Conservation (phyloP, 2,113 vertebrate species). For the Calidris pygmaea region DNA sequence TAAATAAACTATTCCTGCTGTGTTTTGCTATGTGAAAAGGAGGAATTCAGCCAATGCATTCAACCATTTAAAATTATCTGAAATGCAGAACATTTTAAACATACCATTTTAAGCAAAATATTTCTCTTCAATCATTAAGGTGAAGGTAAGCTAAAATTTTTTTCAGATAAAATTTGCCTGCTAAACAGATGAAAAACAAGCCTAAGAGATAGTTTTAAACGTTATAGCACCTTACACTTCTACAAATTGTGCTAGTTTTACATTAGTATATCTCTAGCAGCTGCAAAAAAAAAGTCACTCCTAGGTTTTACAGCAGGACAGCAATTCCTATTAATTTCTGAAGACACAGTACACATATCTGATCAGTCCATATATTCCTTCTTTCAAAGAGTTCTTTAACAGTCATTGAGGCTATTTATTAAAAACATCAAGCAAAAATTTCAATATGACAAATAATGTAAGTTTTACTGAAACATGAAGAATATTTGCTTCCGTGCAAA, state of each 20-base stretch:
- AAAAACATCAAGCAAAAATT: not conserved
- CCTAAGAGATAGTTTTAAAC: not conserved
- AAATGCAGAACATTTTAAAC: not conserved
- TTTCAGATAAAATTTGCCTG: not conserved
- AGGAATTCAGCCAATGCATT: not conserved
- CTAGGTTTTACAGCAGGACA: not conserved
- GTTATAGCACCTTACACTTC: not conserved
- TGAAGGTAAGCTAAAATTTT: not conserved
- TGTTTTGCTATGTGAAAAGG: not conserved
- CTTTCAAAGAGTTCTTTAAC: not conserved
- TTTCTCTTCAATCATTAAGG: not conserved
- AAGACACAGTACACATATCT: not conserved
- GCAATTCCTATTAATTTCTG: not conserved
- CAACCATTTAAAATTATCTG: not conserved
- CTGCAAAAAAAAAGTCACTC: not conserved
- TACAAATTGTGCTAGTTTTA: not conserved
- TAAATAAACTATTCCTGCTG: not conserved
- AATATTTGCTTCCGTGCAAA: not conserved
- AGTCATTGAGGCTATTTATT: not conserved
- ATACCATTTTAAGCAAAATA: not conserved
- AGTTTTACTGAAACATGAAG: not conserved
- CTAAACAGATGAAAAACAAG: not conserved
- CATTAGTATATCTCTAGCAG: not conserved
- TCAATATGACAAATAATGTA: not conserved
- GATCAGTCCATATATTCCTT: not conserved